Evolutionary conservation across 2,797 vertebrate genomes (phyloP), one percentile per base, ranked within the genome.

Genomic region (Chaenodraco wilsoni): DNA sequence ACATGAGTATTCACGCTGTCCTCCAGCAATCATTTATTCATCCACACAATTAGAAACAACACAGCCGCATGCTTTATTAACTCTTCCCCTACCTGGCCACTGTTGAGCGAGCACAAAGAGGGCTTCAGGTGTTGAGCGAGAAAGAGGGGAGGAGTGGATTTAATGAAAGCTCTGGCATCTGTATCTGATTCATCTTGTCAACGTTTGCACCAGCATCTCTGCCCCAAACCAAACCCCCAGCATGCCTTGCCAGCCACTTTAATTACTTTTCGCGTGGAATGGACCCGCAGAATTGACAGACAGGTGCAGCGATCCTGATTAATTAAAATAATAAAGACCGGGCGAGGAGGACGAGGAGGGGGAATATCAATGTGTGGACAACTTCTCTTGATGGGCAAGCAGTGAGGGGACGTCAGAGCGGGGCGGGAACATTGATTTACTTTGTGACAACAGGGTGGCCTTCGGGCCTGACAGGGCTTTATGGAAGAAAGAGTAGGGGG

Each of bases 251-350:
- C 88, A 92, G 86, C 83, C 88, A 82, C 85, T 92, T 95, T 93
- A 92, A 94, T 94, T 93, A 91, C 89, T 92, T 92, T 90, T 85
- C 74, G 77, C 73, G 56, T 79, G 71, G 76, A 84, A 83, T 69
- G 80, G 85, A 90, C 84, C 79, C 81, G 16, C 82, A 61, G 68
- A 81, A 82, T 58, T 94, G 93, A 94, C 91, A 92, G 93, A 94
- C 92, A 93, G 92, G 91, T 92, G 91, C 88, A 89, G 85, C 72
- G 43, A 85, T 92, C 88, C 91, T 93, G 92, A 93, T 92, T 94
- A 94, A 94, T 94, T 94, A 94, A 93, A 93, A 93, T 90, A 93
- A 90, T 92, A 92, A 93, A 92, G 87, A 78, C 27, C 41, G 21
- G 69, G 63, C 65, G 69, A 62, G 76, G 81, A 56, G 74, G 81